Percentiles rank a stretch among this genome's conserved stretches.
Evolutionary conservation across 2,113 vertebrate species (phyloP).

Genomic region (Hoplias malabaricus): DNA sequence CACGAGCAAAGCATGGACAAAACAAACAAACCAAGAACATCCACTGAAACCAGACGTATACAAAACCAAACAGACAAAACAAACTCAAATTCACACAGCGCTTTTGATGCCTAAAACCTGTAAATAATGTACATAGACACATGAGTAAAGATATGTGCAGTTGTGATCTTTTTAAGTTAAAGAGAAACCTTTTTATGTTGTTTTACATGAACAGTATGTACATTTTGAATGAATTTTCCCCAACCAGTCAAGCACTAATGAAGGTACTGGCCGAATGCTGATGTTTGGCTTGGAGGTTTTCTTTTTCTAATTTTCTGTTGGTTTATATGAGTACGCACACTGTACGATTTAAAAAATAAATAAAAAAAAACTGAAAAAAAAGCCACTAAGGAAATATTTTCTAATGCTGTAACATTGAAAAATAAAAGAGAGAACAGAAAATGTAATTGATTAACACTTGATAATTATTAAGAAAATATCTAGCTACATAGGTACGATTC

Average conservation of each 20-base stretch:
- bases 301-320: slow-evolving; percentile 62
- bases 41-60: slow-evolving; percentile 39
- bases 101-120: slow-evolving; percentile 68
- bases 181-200: slow-evolving; percentile 68
- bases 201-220: slow-evolving; percentile 71
- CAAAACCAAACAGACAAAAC: slow-evolving; percentile 42
- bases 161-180: no score
- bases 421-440: slow-evolving; percentile 59
- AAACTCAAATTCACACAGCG: slow-evolving; percentile 52
- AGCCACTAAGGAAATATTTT: slow-evolving; percentile 77
- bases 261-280: slow-evolving; percentile 74
- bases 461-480: slow-evolving; percentile 63
- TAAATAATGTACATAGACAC: slow-evolving; percentile 59
- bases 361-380: no score
- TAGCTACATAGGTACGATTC: slow-evolving; percentile 87
- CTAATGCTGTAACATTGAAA: slow-evolving; percentile 75
- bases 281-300: slow-evolving; percentile 65
- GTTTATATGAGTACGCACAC: slow-evolving; percentile 61
- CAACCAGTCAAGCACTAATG: slow-evolving; percentile 74
- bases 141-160: not conserved
- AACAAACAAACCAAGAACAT: slow-evolving; percentile 43
- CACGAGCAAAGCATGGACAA: slow-evolving; percentile 55
- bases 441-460: slow-evolving; percentile 68
- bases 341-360: no score
- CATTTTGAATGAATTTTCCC: slow-evolving; percentile 65